A percentile compares a stretch with the other conserved stretches of the same genome.
Conservation (phyloP, 2,797 vertebrate genomes). For the Sphenodon punctatus region DNA sequence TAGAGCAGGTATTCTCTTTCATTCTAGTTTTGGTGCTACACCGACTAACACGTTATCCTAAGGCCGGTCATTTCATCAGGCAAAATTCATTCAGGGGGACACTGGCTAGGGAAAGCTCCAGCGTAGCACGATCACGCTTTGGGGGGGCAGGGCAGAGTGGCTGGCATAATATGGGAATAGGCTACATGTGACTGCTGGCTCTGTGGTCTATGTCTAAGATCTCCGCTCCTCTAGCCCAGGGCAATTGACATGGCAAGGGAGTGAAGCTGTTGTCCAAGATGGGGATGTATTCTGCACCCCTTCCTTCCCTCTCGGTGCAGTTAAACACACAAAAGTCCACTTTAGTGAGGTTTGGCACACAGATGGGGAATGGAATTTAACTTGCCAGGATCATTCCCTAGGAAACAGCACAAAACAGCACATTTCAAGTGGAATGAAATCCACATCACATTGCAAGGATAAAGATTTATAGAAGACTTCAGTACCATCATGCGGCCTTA, state of each 20-base stretch:
- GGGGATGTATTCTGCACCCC: neutral
- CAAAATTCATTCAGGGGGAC: too few species aligned
- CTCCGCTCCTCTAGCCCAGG: too few species aligned
- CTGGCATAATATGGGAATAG: too few species aligned
- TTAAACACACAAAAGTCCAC: neutral
- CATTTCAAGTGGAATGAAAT: conserved; percentile 1
- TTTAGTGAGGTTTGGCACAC: conserved; percentile 13
- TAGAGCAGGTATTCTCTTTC: neutral
- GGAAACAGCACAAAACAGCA: neutral
- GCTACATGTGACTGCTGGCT: too few species aligned
- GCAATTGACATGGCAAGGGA: too few species aligned
- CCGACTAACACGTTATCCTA: neutral
- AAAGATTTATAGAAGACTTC: conserved; percentile 6
- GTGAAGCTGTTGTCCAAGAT: too few species aligned
- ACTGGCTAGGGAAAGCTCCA: too few species aligned
- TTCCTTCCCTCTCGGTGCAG: neutral
- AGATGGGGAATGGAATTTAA: neutral
- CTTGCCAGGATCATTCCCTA: conserved; percentile 8
- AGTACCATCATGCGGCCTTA: conserved; percentile 11
- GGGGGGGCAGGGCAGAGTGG: too few species aligned
- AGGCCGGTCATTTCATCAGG: neutral
- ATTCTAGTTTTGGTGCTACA: neutral
- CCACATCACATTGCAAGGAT: neutral
- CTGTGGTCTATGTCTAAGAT: too few species aligned
- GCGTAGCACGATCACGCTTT: too few species aligned